Percentiles rank a stretch among this genome's conserved stretches.
phyloP scores from a whole-genome alignment of 2,113 vertebrate genomes.

The Xiphophorus couchianus region DNA sequence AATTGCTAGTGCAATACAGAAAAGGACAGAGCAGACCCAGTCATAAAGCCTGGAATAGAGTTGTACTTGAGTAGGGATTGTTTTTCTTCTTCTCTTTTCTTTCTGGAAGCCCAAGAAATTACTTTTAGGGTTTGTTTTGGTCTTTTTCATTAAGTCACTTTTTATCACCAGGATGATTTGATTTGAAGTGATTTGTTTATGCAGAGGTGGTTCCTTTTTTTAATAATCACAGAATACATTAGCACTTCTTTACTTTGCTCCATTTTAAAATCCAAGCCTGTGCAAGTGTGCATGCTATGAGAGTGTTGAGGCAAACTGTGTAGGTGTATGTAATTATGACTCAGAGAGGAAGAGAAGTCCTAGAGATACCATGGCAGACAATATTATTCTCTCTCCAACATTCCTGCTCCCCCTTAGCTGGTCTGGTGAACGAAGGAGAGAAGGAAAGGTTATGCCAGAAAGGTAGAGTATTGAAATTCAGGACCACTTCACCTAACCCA shows the following conservation, averaged over 20 bases:
- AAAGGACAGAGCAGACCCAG: neutral
- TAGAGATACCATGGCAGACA: slow-evolving; percentile 60
- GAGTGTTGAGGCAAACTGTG: slow-evolving; percentile 60
- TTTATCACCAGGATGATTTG: slow-evolving; percentile 43
- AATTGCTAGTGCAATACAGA: neutral
- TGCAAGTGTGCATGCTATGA: slow-evolving; percentile 19
- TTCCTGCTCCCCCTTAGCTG: slow-evolving; percentile 39
- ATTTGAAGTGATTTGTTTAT: slow-evolving; percentile 60
- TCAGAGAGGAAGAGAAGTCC: slow-evolving; percentile 57
- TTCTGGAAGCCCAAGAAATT: slow-evolving; percentile 23
- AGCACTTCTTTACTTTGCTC: slow-evolving; percentile 39
- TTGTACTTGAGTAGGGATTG: neutral
- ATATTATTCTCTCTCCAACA: slow-evolving; percentile 67
- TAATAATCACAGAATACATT: slow-evolving; percentile 59
- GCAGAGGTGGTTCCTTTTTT: slow-evolving; percentile 21
- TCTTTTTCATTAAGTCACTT: slow-evolving; percentile 25
- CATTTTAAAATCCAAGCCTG: slow-evolving; percentile 36
- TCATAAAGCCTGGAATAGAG: neutral
- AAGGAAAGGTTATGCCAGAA: slow-evolving; percentile 64
- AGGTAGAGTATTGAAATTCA: slow-evolving; percentile 78
- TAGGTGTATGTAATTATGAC: slow-evolving; percentile 74
- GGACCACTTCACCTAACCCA: slow-evolving; percentile 76
- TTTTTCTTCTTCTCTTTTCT: neutral
- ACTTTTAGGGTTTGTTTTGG: slow-evolving; percentile 12
- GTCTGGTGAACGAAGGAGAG: slow-evolving; percentile 39